phyloP scores from a whole-genome alignment of 2,888 invertebrate species.

The Trachelus stipa region DNA sequence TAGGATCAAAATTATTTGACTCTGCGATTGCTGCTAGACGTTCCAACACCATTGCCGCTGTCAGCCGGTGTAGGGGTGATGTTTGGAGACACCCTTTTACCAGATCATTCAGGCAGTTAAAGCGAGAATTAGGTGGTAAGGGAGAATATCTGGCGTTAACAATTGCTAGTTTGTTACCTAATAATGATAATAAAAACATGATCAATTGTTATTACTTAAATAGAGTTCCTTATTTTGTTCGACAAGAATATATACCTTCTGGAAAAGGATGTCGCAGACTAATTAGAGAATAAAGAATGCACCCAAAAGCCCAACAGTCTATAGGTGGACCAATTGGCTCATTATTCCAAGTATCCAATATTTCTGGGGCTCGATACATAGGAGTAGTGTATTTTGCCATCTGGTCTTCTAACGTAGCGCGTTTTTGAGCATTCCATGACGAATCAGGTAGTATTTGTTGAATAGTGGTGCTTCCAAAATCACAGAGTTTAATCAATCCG shows the following conservation, averaged over 20 bases:
- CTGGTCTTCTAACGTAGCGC: slow-evolving; percentile 93
- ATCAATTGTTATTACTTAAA: slow-evolving; percentile 6
- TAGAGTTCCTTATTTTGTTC: neutral
- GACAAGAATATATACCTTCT: slow-evolving; percentile 73
- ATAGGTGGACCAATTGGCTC: slow-evolving; percentile 89
- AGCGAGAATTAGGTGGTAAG: slow-evolving; percentile 83
- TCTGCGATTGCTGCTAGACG: slow-evolving; percentile 90
- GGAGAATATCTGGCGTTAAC: slow-evolving; percentile 95
- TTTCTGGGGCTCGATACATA: slow-evolving; percentile 98
- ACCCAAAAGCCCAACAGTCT: slow-evolving; percentile 98
- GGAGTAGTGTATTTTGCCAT: slow-evolving; percentile 86
- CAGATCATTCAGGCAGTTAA: slow-evolving; percentile 86
- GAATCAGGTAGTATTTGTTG: slow-evolving; percentile 85
- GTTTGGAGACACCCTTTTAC: slow-evolving; percentile 82
- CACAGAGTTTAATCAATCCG: slow-evolving; percentile 92
- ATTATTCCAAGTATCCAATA: slow-evolving; percentile 98
- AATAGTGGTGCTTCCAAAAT: slow-evolving; percentile 95
- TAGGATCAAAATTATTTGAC: slow-evolving; percentile 84
- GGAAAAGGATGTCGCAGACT: slow-evolving; percentile 97
- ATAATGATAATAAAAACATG: slow-evolving; percentile 43
- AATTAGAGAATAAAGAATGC: slow-evolving; percentile 91
- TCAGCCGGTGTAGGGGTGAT: slow-evolving; percentile 85
- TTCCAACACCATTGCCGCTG: slow-evolving; percentile 84
- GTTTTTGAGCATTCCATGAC: slow-evolving; percentile 92
- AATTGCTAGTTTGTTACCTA: slow-evolving; percentile 88